A percentile compares a stretch with the other conserved stretches of the same genome.
Evolutionary conservation across 2,113 vertebrate species (phyloP).

Genomic region (Propithecus coquereli): DNA sequence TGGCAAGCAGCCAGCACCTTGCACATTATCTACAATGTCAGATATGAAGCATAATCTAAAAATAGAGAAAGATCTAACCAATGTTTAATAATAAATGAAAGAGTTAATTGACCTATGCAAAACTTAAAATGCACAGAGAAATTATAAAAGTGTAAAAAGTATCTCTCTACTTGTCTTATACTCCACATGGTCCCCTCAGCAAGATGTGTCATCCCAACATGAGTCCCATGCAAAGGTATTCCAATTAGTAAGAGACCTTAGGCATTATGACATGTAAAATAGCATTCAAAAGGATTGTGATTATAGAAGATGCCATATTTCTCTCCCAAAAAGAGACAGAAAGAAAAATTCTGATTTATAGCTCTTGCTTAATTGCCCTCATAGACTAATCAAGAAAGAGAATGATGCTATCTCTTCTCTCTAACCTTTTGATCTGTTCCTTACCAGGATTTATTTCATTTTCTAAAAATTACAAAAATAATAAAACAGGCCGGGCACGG

Average conservation of each 20-base stretch:
- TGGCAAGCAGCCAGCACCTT: background rate
- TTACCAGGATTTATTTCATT: conserved; percentile 47
- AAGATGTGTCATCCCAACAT: conserved; percentile 50
- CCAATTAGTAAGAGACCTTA: conserved; percentile 68
- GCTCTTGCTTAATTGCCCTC: conserved; percentile 40
- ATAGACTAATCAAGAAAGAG: conserved; percentile 30
- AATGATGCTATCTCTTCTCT: conserved; percentile 56
- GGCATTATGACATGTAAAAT: conserved; percentile 51
- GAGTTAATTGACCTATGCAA: conserved; percentile 67
- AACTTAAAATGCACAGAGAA: conserved; percentile 70
- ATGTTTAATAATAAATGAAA: conserved; percentile 77
- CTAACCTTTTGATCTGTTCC: conserved; percentile 77
- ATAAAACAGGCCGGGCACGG: too few relatives aligned
- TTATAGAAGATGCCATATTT: conserved; percentile 33
- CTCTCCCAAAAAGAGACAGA: background rate
- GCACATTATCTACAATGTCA: background rate
- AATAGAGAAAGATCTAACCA: conserved; percentile 58
- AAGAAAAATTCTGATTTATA: conserved; percentile 19
- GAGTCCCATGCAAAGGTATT: conserved; percentile 46
- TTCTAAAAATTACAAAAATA: conserved; percentile 65
- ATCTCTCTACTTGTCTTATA: conserved; percentile 32
- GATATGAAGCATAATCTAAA: conserved; percentile 58
- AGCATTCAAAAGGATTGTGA: conserved; percentile 67
- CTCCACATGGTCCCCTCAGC: background rate
- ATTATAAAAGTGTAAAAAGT: conserved; percentile 65